Evolutionary conservation across 2,797 vertebrate species (phyloP).

Genomic region (Thunnus albacares): DNA sequence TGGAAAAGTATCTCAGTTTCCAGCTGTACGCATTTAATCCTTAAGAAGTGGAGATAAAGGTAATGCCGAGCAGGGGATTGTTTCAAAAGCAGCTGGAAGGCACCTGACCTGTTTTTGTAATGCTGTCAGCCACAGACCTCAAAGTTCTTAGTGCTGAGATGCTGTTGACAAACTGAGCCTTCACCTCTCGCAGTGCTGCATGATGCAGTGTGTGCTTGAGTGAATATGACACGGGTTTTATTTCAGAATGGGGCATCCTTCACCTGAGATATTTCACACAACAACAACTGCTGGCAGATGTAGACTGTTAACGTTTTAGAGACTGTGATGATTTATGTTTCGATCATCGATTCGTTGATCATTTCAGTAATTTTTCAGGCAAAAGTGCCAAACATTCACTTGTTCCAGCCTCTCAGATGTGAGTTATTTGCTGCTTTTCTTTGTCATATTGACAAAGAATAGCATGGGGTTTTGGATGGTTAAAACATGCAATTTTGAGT

Average conservation of each 20-base stretch:
- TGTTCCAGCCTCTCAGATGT: too few relatives aligned
- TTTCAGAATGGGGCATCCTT: slow-evolving; percentile 32
- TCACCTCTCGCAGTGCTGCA: slow-evolving; percentile 36
- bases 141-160: slow-evolving; percentile 42
- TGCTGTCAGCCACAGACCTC: slow-evolving; percentile 32
- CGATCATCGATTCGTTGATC: too few relatives aligned
- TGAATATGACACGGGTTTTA: slow-evolving; percentile 47
- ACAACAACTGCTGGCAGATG: not conserved
- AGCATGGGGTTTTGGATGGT: too few relatives aligned
- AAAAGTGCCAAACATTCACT: too few relatives aligned
- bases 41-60: slow-evolving; percentile 5
- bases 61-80: not conserved
- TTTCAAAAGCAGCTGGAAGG: slow-evolving; percentile 38
- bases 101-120: slow-evolving; percentile 33
- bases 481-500: too few relatives aligned
- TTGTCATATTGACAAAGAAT: too few relatives aligned
- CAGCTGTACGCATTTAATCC: slow-evolving; percentile 7
- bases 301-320: not conserved
- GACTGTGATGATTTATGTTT: not conserved
- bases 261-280: slow-evolving; percentile 18
- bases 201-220: slow-evolving; percentile 36
- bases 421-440: too few relatives aligned
- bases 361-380: too few relatives aligned
- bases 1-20: slow-evolving; percentile 6
- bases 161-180: slow-evolving; percentile 55